phyloP scores from a whole-genome alignment of 2,113 vertebrate species.

The Trichomycterus rosablanca region DNA sequence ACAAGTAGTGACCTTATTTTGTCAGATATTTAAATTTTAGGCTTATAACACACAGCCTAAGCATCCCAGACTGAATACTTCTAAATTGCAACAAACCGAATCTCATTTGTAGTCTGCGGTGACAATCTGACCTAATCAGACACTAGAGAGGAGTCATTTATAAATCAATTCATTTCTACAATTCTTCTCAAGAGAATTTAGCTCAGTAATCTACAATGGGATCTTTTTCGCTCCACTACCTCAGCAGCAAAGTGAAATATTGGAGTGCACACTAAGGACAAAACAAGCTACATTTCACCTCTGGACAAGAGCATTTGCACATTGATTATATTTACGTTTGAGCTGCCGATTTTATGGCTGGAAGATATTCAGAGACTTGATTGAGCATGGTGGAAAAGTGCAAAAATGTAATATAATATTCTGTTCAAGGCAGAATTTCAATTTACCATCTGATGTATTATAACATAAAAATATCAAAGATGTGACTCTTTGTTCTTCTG shows the following conservation, averaged over 20 bases:
- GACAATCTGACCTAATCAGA: neutral
- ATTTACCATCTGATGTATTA: conserved; percentile 17
- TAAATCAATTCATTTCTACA: conserved; percentile 18
- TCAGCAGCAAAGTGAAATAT: conserved; percentile 18
- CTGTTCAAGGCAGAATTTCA: conserved; percentile 21
- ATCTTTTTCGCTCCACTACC: conserved; percentile 18
- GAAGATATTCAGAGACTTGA: conserved; percentile 25
- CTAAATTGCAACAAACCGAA: conserved; percentile 3
- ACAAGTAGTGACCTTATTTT: no score
- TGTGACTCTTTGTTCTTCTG: neutral
- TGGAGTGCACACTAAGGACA: conserved; percentile 20
- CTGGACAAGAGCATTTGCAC: conserved; percentile 29
- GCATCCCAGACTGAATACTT: neutral
- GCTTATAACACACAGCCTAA: neutral
- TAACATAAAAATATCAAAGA: conserved; percentile 13
- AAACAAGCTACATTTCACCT: conserved; percentile 23
- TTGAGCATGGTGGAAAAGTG: conserved; percentile 11
- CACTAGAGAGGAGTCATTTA: conserved; percentile 16
- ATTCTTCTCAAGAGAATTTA: conserved; percentile 19
- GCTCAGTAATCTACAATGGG: conserved; percentile 24
- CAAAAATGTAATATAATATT: conserved; percentile 23
- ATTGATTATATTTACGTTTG: conserved; percentile 39
- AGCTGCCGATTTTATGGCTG: conserved; percentile 25
- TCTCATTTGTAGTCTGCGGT: conserved; percentile 16
- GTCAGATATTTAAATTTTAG: no score